Percentiles rank a stretch among this genome's conserved stretches.
These are phyloP conservation scores for Pseudanteris insignis DNA, from an alignment of 2,888 invertebrate species.

Conservation along the genomic window DNA sequence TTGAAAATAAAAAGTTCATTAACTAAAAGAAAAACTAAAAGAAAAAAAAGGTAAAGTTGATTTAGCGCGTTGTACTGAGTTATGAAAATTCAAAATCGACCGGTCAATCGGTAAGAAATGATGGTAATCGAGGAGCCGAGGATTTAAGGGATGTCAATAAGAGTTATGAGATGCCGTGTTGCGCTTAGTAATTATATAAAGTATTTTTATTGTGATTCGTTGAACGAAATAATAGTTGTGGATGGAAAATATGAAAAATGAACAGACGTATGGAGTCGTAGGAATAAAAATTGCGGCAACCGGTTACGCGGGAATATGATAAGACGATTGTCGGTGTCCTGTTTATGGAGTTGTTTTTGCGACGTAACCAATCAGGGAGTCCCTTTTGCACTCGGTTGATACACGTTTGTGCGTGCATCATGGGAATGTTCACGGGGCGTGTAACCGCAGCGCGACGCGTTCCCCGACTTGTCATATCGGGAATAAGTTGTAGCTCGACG, in stretches of 20 bases:
- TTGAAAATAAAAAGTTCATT: too few relatives aligned
- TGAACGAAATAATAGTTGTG: conserved; percentile 19
- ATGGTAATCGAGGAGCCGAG: background rate
- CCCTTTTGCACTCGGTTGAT: conserved; percentile 42
- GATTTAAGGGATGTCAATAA: background rate
- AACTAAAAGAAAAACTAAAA: background rate
- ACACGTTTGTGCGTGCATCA: conserved; percentile 44
- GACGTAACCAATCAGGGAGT: conserved; percentile 42
- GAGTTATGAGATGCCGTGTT: conserved; percentile 1
- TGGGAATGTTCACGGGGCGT: conserved; percentile 60
- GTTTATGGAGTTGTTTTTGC: conserved; percentile 49
- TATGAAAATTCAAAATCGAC: background rate
- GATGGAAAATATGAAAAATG: conserved; percentile 19
- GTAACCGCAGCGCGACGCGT: conserved; percentile 53
- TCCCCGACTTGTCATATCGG: conserved; percentile 10
- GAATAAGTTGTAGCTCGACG: conserved; percentile 27
- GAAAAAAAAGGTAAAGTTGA: background rate
- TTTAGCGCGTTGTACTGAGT: too few relatives aligned
- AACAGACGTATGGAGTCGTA: conserved; percentile 22
- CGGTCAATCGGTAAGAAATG: background rate
- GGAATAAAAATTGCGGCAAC: conserved; percentile 38
- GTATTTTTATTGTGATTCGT: too few relatives aligned
- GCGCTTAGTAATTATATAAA: too few relatives aligned
- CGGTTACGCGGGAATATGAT: conserved; percentile 45
- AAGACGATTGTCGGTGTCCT: conserved; percentile 48